Evolutionary conservation across 2,888 invertebrate species (phyloP).

Genomic region (Onthophagus sagittarius): DNA sequence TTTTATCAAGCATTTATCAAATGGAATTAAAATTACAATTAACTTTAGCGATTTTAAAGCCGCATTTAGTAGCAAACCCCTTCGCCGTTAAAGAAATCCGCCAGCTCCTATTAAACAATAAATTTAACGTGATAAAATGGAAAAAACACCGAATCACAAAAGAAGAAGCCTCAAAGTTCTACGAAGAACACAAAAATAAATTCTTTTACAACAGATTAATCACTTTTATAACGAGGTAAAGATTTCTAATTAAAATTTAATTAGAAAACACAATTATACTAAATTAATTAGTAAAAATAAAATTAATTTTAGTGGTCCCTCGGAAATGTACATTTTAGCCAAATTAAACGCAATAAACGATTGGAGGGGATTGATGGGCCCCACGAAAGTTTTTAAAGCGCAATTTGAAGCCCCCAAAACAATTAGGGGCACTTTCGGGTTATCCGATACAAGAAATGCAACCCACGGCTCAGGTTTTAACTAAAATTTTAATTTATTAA

Average conservation of each 20-base stretch:
- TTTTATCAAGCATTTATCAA: too few species aligned
- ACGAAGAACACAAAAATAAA: constrained; percentile 74
- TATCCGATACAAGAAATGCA: constrained; percentile 92
- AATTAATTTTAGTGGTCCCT: constrained; percentile 68
- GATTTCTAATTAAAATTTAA: constrained; percentile 2
- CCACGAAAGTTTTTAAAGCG: constrained; percentile 82
- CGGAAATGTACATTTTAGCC: constrained; percentile 75
- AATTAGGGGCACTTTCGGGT: constrained; percentile 78
- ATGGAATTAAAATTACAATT: constrained; percentile 53
- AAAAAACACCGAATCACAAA: constrained; percentile 60
- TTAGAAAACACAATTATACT: too few species aligned
- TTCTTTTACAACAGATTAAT: constrained; percentile 80
- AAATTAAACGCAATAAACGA: constrained; percentile 69
- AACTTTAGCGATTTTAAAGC: constrained; percentile 84
- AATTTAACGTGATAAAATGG: constrained; percentile 70
- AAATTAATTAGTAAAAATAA: background rate
- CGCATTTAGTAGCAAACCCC: constrained; percentile 77
- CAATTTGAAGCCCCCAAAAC: constrained; percentile 73
- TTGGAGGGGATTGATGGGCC: constrained; percentile 85
- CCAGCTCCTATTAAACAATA: constrained; percentile 60
- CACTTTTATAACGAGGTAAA: constrained; percentile 77
- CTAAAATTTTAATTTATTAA: background rate
- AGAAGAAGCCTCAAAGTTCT: constrained; percentile 69
- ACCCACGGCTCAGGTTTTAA: constrained; percentile 84
- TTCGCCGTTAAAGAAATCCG: constrained; percentile 66